phyloP scores from a whole-genome alignment of 2,888 invertebrate species.

The Pammene fasciana region DNA sequence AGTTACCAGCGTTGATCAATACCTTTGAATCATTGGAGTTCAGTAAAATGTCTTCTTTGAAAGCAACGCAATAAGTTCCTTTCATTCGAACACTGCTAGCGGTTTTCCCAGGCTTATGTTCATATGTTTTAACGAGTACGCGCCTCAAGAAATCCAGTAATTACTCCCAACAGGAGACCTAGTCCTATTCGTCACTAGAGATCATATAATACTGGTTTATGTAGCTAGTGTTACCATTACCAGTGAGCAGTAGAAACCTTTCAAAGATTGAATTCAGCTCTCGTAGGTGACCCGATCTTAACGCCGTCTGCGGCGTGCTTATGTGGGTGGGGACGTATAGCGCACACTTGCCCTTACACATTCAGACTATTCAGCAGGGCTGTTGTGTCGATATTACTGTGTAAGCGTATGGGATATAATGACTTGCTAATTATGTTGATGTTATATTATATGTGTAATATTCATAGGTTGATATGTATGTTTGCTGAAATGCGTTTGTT shows the following conservation, averaged over 20 bases:
- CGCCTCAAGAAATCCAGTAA: background rate
- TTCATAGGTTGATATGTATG: background rate
- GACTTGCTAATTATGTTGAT: background rate
- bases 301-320: conserved; percentile 21
- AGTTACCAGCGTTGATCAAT: background rate
- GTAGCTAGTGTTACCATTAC: background rate
- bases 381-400: background rate
- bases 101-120: conserved; percentile 9
- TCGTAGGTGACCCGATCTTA: conserved; percentile 26
- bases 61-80: conserved; percentile 29
- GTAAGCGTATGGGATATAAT: background rate
- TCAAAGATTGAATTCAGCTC: conserved; percentile 28
- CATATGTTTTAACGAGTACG: background rate
- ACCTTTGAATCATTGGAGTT: background rate
- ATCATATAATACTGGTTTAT: background rate
- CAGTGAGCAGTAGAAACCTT: background rate
- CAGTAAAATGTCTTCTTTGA: conserved; percentile 19
- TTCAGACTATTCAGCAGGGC: conserved; percentile 11
- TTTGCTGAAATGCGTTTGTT: background rate
- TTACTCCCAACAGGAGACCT: background rate
- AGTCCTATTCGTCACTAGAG: background rate
- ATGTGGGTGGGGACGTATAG: conserved; percentile 21
- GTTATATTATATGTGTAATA: background rate
- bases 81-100: conserved; percentile 18
- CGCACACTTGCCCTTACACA: conserved; percentile 7